phyloP scores from a whole-genome alignment of 2,113 vertebrate genomes.

The Erpornis zantholeuca region DNA sequence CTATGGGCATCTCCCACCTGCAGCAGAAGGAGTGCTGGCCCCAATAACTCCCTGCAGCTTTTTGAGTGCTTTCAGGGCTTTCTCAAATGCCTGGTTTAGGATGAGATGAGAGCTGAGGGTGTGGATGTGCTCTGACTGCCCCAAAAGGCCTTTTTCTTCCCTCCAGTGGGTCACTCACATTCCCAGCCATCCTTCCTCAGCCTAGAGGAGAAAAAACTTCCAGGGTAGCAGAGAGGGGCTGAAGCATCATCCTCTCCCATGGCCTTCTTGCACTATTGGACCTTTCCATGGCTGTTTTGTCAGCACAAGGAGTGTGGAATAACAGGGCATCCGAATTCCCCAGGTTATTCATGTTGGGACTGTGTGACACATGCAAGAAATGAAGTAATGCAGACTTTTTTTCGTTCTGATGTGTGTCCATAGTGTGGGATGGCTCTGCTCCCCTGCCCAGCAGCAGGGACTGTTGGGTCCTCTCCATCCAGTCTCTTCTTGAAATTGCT shows the following conservation, averaged over 20 bases:
- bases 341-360: background rate
- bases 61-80: background rate
- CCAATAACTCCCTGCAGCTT: rapidly evolving
- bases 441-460: background rate
- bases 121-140: background rate
- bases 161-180: background rate
- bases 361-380: background rate
- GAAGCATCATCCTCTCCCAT: rapidly evolving
- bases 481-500: background rate
- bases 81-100: background rate
- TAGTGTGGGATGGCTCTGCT: background rate
- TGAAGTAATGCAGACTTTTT: background rate
- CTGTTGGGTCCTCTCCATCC: background rate
- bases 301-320: background rate
- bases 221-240: background rate
- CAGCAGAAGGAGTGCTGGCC: background rate
- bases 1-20: background rate
- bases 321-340: rapidly evolving
- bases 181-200: background rate
- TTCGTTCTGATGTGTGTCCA: background rate
- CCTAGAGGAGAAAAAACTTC: background rate
- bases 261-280: background rate
- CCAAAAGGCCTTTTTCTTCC: background rate
- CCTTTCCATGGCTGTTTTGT: background rate
- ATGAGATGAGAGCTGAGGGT: background rate